These are phyloP conservation scores for Pseudopodoces humilis DNA, from an alignment of 2,113 vertebrate species.

Conservation along the genomic window DNA sequence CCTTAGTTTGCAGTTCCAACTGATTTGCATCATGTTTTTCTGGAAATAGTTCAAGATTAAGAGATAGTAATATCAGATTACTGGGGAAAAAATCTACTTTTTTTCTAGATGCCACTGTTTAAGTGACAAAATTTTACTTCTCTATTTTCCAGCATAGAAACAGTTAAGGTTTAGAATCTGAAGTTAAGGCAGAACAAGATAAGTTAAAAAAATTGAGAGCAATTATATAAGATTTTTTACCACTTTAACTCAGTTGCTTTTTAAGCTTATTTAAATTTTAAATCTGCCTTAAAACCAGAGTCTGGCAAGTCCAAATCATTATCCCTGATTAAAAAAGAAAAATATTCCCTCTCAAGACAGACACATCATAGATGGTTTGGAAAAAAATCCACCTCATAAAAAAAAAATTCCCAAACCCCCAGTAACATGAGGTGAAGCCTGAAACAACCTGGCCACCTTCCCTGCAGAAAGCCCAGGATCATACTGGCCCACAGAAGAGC, in stretches of 20 bases:
- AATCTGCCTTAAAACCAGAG: background rate
- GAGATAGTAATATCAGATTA: background rate
- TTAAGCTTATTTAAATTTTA: constrained; percentile 12
- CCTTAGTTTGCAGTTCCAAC: background rate
- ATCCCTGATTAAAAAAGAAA: background rate
- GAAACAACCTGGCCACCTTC: background rate
- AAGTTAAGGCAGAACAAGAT: background rate
- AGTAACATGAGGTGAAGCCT: background rate
- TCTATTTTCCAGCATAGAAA: background rate
- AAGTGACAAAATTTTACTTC: background rate
- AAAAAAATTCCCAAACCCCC: background rate
- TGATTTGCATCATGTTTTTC: background rate
- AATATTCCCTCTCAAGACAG: background rate
- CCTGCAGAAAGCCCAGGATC: background rate
- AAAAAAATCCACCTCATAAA: background rate
- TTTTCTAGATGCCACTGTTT: background rate
- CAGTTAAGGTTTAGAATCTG: background rate
- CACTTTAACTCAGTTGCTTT: background rate
- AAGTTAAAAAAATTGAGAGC: background rate
- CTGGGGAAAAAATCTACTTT: accelerated
- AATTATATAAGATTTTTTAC: background rate
- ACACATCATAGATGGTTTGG: background rate
- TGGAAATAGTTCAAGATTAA: background rate
- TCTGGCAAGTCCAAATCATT: background rate
- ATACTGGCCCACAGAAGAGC: background rate